A percentile compares a stretch with the other conserved stretches of the same genome.
Evolutionary conservation across 2,888 invertebrate species (phyloP).

Genomic region (Saturnia japonica): DNA sequence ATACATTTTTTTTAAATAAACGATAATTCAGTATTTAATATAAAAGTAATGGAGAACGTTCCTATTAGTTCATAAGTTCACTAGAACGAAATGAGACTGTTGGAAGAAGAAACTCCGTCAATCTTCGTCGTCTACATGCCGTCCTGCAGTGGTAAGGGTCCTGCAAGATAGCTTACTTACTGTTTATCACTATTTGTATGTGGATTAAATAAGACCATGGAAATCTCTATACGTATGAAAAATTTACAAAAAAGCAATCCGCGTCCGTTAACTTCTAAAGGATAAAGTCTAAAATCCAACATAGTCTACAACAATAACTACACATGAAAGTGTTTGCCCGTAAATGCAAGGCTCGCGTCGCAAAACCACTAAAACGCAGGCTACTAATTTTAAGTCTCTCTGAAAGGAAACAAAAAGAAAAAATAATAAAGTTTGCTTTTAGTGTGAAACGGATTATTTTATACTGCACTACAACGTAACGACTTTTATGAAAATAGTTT

Average conservation of each 20-base stretch:
- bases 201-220: not conserved
- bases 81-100: not conserved
- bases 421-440: constrained; percentile 47
- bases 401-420: constrained; percentile 46
- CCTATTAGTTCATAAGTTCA: not conserved
- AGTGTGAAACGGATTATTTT: constrained; percentile 38
- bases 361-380: constrained; percentile 37
- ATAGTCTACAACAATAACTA: constrained; percentile 23
- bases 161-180: not conserved
- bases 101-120: not conserved
- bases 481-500: not conserved
- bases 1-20: no score
- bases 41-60: no score
- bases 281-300: constrained; percentile 23
- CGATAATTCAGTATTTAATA: no score
- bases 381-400: constrained; percentile 45
- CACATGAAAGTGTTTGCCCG: constrained; percentile 20
- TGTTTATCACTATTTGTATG: not conserved
- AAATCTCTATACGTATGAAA: not conserved
- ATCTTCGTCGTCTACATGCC: not conserved
- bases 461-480: constrained; percentile 26
- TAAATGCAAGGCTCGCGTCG: constrained; percentile 21
- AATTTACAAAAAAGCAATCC: not conserved
- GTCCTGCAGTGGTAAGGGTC: not conserved
- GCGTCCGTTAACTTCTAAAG: not conserved